A percentile compares a stretch with the other conserved stretches of the same genome.
These are phyloP conservation scores for Aurelia sp. DNA, from an alignment of 30 jellyfish, hydroid and myxozoan species.

Conservation along the genomic window DNA sequence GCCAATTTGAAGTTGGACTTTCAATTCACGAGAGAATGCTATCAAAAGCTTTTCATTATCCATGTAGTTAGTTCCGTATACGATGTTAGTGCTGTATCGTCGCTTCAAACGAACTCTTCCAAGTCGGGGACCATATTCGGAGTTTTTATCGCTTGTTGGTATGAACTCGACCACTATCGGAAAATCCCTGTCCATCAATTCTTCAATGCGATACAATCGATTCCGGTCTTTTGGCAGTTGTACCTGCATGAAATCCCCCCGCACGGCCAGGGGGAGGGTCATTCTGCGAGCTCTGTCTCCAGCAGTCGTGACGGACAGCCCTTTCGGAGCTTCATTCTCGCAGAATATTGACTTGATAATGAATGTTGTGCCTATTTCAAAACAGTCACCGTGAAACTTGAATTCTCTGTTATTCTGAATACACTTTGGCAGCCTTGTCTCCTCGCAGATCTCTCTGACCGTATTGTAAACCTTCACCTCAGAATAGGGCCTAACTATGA, in stretches of 20 bases:
- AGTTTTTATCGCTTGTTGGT: constrained; percentile 34
- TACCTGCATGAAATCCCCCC: constrained; percentile 51
- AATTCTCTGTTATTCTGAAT: constrained; percentile 9
- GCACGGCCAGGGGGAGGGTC: constrained; percentile 46
- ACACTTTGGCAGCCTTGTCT: background rate
- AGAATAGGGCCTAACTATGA: constrained; percentile 19
- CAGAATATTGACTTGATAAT: background rate
- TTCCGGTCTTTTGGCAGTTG: background rate
- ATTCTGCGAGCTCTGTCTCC: background rate
- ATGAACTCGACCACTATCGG: constrained; percentile 69
- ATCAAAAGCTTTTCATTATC: constrained; percentile 53
- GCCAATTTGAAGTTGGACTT: constrained; percentile 70
- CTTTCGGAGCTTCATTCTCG: background rate
- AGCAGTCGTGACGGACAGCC: background rate
- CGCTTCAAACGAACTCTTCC: constrained; percentile 45
- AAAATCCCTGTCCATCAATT: constrained; percentile 24
- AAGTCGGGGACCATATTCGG: constrained; percentile 65
- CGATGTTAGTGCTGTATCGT: constrained; percentile 10
- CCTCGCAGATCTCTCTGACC: constrained; percentile 28
- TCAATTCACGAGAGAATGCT: constrained; percentile 72
- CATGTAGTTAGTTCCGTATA: constrained; percentile 61
- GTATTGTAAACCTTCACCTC: background rate
- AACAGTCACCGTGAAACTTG: background rate
- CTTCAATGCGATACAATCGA: constrained; percentile 42
- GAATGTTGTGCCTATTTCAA: background rate